Evolutionary conservation across 1,140 invertebrate genomes (phyloP), one percentile per base, ranked within the genome.

Genomic region (Drosophila tristis): DNA sequence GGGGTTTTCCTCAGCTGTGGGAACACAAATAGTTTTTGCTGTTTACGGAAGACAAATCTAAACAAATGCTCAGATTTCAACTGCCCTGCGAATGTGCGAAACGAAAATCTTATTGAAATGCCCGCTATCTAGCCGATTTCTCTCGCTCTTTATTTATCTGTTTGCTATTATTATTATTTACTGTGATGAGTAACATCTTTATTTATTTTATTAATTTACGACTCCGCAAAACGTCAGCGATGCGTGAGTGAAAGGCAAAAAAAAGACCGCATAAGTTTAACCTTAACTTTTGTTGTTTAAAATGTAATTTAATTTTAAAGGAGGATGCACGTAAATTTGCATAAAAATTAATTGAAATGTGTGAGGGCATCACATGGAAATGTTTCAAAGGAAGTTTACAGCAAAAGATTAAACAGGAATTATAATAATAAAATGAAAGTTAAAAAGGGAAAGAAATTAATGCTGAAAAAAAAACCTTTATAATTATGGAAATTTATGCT

Each of bases 221-320:
- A 42, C 49, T 54, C 31, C 39, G 8, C 16, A 44, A 9, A 31
- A 62, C 71, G 59, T 53, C 72, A 54, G 61, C 42, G 16, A 50
- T 76, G 73, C 72, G 73, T 76, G 73, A 75, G 72, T 66, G 72
- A 74, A 76, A 76, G 72, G 62, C 71, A 60, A 61, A 76, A 76
- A 23, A 59, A 15, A 76, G 35, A 16, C 51, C 64, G 51, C 31
- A 53, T 23, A 43, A 53, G 66, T 5, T 61, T 72, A 61, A 47
- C 67, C 67, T 72, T 72, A 61, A 59, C 23, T 59, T 68, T 60
- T 70, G 50, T 45, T 45, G 39, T 7, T 47, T 6, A 35, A 43
- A 43, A 49, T 68, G 23, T 43, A 47, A 59, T 72, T 31, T 53
- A 13, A 50, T 45, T 54, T 26, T 68, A 25, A 74, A 63, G 66